A percentile compares a stretch with the other conserved stretches of the same genome.
phyloP scores from a whole-genome alignment of 2,797 vertebrate genomes.

The Botia almorhae region DNA sequence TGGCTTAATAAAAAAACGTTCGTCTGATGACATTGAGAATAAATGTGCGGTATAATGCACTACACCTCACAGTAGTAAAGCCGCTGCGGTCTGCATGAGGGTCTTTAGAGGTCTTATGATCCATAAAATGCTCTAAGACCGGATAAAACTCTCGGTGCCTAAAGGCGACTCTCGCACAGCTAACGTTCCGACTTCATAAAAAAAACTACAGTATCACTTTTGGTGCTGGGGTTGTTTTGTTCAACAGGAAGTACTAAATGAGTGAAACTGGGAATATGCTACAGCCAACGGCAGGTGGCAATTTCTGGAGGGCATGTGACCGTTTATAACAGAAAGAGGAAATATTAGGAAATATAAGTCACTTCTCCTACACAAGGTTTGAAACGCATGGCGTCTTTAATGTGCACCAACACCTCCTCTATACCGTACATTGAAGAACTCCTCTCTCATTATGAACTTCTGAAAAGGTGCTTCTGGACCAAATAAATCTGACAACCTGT shows the following conservation, averaged over 20 bases:
- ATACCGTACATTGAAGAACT: too few species aligned
- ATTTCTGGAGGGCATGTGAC: slow-evolving; percentile 7
- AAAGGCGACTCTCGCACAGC: neutral
- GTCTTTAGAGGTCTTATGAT: slow-evolving; percentile 10
- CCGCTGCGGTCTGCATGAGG: neutral
- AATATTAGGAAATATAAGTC: too few species aligned
- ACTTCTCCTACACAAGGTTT: too few species aligned
- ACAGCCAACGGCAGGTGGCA: neutral
- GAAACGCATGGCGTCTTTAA: too few species aligned
- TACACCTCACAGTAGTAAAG: slow-evolving; percentile 26
- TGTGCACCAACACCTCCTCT: too few species aligned
- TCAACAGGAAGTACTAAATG: neutral
- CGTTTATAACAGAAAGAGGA: neutral
- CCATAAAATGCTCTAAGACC: neutral
- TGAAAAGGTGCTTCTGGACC: too few species aligned
- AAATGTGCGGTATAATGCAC: slow-evolving; percentile 28
- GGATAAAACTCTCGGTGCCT: neutral
- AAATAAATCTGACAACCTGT: too few species aligned
- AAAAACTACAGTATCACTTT: neutral
- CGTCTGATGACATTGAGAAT: slow-evolving; percentile 33
- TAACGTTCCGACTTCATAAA: neutral
- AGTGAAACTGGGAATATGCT: neutral
- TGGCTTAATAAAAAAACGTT: slow-evolving; percentile 33
- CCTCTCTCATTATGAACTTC: too few species aligned
- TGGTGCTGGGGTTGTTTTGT: neutral